Conservation (phyloP, 2,113 vertebrate species). For the Rhinogobius similis region DNA sequence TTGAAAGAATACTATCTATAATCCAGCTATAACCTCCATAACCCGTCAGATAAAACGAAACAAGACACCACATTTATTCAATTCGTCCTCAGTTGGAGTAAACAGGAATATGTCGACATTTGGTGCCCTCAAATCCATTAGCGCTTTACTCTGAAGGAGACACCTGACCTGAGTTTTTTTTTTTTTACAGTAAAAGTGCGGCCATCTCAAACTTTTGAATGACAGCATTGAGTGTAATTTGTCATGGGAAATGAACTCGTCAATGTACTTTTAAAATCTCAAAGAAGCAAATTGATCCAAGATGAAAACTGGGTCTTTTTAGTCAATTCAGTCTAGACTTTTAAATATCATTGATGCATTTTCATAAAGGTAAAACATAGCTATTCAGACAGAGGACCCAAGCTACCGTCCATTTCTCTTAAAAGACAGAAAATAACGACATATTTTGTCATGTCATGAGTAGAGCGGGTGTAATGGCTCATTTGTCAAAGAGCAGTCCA, state of each 20-base stretch:
- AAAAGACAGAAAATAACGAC: neutral
- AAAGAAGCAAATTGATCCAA: constrained; percentile 1
- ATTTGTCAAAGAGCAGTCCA: no score
- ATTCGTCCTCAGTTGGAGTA: neutral
- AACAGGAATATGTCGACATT: neutral
- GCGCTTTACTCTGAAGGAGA: constrained; percentile 1
- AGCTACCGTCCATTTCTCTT: neutral
- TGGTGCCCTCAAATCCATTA: neutral
- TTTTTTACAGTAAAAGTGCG: neutral
- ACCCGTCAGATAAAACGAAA: neutral
- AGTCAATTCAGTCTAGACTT: constrained; percentile 9
- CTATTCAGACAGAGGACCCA: neutral
- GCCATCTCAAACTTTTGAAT: neutral
- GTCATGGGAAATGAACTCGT: neutral
- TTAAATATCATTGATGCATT: constrained; percentile 1
- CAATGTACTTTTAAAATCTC: constrained; percentile 1
- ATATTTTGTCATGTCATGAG: no score
- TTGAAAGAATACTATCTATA: neutral
- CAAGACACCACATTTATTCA: neutral
- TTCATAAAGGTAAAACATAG: neutral
- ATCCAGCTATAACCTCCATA: neutral
- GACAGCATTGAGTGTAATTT: neutral
- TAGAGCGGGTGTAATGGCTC: no score
- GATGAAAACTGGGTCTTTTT: neutral
- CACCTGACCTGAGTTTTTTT: neutral